Conservation (phyloP, 2,888 invertebrate genomes). For the Lottia gigantea region DNA sequence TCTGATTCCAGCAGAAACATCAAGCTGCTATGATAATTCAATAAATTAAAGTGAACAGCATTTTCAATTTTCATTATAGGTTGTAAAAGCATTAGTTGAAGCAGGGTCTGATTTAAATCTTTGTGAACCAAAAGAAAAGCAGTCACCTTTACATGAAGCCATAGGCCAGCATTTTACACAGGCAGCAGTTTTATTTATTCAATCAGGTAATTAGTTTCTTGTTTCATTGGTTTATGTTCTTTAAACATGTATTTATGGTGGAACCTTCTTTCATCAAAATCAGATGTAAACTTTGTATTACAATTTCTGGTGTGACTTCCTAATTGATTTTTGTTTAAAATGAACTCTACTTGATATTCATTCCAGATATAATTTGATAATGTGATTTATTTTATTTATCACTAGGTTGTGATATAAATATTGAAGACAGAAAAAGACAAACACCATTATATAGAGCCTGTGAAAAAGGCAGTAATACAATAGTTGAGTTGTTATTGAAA, state of each 20-base stretch:
- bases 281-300: neutral
- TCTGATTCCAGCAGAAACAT: too few relatives aligned
- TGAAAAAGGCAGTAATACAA: slow-evolving; percentile 53
- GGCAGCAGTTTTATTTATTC: slow-evolving; percentile 56
- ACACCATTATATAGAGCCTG: slow-evolving; percentile 61
- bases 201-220: slow-evolving; percentile 50
- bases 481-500: slow-evolving; percentile 50
- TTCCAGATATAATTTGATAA: too few relatives aligned
- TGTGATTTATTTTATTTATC: neutral
- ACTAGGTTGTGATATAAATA: slow-evolving; percentile 62
- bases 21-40: too few relatives aligned
- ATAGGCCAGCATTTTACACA: slow-evolving; percentile 53
- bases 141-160: slow-evolving; percentile 58
- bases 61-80: slow-evolving; percentile 36
- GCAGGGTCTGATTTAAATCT: slow-evolving; percentile 56
- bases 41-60: too few relatives aligned
- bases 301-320: neutral
- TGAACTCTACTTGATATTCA: neutral
- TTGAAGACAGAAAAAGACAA: slow-evolving; percentile 46
- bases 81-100: slow-evolving; percentile 51
- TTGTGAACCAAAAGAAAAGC: slow-evolving; percentile 42
- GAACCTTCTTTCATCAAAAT: neutral
- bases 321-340: neutral
- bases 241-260: too few relatives aligned
- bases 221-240: too few relatives aligned